phyloP scores from a whole-genome alignment of 2,113 vertebrate genomes.

The Thermophis baileyi region DNA sequence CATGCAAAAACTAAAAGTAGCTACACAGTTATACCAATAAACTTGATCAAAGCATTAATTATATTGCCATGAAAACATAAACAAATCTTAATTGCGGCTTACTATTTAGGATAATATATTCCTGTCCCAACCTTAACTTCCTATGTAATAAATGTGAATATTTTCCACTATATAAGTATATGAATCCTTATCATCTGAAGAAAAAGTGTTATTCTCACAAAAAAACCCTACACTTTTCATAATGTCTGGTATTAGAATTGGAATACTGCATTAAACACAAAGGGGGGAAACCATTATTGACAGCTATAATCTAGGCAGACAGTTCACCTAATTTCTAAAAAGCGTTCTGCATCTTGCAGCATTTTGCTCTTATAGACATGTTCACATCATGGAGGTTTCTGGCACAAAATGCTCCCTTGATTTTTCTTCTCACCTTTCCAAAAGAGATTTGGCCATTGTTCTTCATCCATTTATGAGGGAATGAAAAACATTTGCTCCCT shows the following conservation, averaged over 20 bases:
- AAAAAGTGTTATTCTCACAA: not conserved
- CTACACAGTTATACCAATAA: not conserved
- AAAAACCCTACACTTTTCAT: not conserved
- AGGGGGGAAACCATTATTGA: not conserved
- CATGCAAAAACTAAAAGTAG: not conserved
- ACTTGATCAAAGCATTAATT: not conserved
- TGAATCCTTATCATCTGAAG: not conserved
- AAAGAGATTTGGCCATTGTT: not conserved
- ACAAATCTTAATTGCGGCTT: not conserved
- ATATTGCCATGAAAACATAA: not conserved
- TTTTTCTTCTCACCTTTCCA: slow-evolving; percentile 48
- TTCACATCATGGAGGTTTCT: not conserved
- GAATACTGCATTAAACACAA: not conserved
- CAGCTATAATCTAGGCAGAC: not conserved
- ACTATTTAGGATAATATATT: not conserved
- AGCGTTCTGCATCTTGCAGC: rapidly evolving
- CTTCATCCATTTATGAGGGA: slow-evolving; percentile 1
- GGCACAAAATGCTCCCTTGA: not conserved
- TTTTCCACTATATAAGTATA: rapidly evolving
- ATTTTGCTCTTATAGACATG: rapidly evolving
- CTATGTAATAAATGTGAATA: not conserved
- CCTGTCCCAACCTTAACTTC: not conserved
- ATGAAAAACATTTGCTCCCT: not conserved
- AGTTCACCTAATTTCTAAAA: rapidly evolving
- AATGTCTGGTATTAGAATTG: rapidly evolving